Evolutionary conservation across 2,888 invertebrate genomes (phyloP), one percentile per base, ranked within the genome.

Genomic region (Sesia bembeciformis): DNA sequence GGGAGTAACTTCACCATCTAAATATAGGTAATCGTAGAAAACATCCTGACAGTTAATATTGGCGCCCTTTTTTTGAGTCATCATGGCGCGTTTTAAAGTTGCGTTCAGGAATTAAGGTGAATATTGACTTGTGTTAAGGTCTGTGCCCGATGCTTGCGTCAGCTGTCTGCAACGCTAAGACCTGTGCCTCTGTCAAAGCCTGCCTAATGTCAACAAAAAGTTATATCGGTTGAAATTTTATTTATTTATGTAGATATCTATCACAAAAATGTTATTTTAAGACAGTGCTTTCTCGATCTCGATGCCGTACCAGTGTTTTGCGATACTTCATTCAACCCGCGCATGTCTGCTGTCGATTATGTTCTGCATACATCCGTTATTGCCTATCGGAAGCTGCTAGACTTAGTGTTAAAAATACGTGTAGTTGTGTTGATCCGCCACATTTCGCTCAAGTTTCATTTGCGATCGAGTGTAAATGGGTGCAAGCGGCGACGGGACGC

Each of bases 401-500:
- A 23, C 23, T 23, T 23, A 23, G 23, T 23, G 2, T 23, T 23
- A 23, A 23, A 23, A 23, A 23, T 23, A 23, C 42, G 5, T 6
- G 42, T 42, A 7, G 7, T 42, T 6, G 42, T 42, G 42, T 6
- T 42, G 42, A 5, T 5, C 3, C 42, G 43, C 4, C 39, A 4
- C 52, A 53, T 58, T 49, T 59, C 61, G 56, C 58, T 62, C 57
- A 55, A 52, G 60, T 62, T 62, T 64, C 58, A 55, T 64, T 63
- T 58, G 60, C 64, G 56, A 58, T 58, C 59, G 63, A 62, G 64
- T 61, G 63, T 64, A 57, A 56, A 62, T 58, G 63, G 58, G 63
- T 63, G 75, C 74, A 73, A 76, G 78, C 77, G 81, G 79, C 85
- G 83, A 78, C 79, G 81, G 81, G 78, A 86, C 80, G 81, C 81